A percentile compares a stretch with the other conserved stretches of the same genome.
phyloP scores from a whole-genome alignment of 2,797 vertebrate species.

The Nyctibius grandis region DNA sequence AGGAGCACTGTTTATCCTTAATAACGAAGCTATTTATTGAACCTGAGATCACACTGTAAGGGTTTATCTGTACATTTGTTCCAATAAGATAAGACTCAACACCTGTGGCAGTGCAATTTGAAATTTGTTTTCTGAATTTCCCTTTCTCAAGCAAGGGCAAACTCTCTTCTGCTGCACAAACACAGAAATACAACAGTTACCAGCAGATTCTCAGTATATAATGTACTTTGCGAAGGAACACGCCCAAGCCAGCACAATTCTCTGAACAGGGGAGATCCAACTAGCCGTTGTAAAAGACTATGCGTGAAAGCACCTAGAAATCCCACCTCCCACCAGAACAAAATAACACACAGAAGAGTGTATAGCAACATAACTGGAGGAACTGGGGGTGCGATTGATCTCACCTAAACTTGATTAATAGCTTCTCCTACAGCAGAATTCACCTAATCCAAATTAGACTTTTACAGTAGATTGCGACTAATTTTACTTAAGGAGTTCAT shows the following conservation, averaged over 20 bases:
- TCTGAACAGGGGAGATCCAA: neutral
- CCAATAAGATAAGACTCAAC: conserved; percentile 55
- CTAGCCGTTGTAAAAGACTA: neutral
- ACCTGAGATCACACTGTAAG: conserved; percentile 1
- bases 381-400: neutral
- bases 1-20: conserved; percentile 22
- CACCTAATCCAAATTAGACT: neutral
- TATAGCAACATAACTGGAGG: neutral
- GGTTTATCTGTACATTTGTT: conserved; percentile 46
- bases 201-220: neutral
- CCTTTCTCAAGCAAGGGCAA: conserved; percentile 52
- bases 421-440: neutral
- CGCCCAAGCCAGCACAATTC: neutral
- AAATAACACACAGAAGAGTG: neutral
- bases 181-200: conserved; percentile 39
- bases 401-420: neutral
- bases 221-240: neutral
- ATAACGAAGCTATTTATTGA: conserved; percentile 36
- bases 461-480: neutral
- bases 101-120: conserved; percentile 8
- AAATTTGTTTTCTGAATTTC: conserved; percentile 53
- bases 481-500: neutral
- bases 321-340: neutral
- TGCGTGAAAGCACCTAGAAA: neutral
- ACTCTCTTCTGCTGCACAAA: conserved; percentile 39